Evolutionary conservation across 1,140 invertebrate genomes (phyloP), one percentile per base, ranked within the genome.

Genomic region (Solen grandis): DNA sequence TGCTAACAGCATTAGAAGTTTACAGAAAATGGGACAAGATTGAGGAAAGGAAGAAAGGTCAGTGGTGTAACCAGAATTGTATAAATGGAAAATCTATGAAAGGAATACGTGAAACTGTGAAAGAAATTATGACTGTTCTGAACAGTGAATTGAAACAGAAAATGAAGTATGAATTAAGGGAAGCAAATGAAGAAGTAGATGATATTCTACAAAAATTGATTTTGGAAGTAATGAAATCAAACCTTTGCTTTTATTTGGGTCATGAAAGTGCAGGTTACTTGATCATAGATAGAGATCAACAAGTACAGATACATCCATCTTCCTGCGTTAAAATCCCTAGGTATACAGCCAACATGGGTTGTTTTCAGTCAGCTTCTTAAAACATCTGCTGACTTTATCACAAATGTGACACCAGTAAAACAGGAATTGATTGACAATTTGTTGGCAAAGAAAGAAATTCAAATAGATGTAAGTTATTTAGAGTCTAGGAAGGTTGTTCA

Each of bases 1-100:
- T 98, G 88, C 94, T 99, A 4, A 98, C 96, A 16, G 93, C 98
- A 38, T 91, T 99, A 0, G 98, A 98, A 91, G 95, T 99, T n/a
- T 99, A 95, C 89, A 95, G 95, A 87, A 81, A 82, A 55, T 91
- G 88, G 87, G 46, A 83, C 57, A 57, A 66, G 19, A 60, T 83
- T 22, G 63, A 72, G 27, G 87, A 88, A 66, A 84, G 83, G 25
- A 16, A 83, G 52, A 88, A 88, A 75, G 84, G 75, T 1, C 81
- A 57, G 52, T 90, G 89, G 89, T 90, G 90, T 63, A 19, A 80
- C 2, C 46, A 75, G 31, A 88, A 91, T 65, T 80, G 82, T n/a
- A 79, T 91, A 16, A 90, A 90, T 75, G 84, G 78, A 29, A 89
- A 89, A 73, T 68, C 85, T 16, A 77, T 91, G 29, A 83, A 84